Evolutionary conservation across 2,113 vertebrate species (phyloP), one percentile per base, ranked within the genome.

Genomic region (Aegithalos caudatus): DNA sequence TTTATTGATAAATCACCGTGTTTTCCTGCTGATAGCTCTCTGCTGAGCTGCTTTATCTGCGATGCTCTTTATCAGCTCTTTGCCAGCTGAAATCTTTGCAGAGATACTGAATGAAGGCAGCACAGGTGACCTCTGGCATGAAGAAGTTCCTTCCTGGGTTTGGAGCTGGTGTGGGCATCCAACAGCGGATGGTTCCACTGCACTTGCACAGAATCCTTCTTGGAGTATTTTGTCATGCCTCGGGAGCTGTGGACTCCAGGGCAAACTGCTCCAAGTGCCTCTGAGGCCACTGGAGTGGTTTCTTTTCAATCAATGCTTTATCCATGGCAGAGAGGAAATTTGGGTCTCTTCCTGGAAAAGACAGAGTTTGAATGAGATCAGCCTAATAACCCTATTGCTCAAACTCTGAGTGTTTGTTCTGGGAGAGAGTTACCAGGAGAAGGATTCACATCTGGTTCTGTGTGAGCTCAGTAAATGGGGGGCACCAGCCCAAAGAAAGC

Each of bases 201-300:
- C 5, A 2, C 10, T 31, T 53, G 9, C 29, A 29, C 44, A 62
- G n/a, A 25, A 38, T 18, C 5, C 44, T 42, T 4, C 62, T 51
- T 29, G 7, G 4, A 31, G 80, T 8, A 8, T 7, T 28, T 57
- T 14, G 10, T 24, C 48, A 8, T n/a, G 10, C 12, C 57, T 7
- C 0, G 2, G 35, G 29, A 58, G 25, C 60, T 28, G 44, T 14
- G n/a, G 8, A 9, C 4, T 45, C 12, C 71, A 2, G 7, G 50
- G 35, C 17, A 69, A 70, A 18, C 25, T 17, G 22, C 11, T 11
- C 47, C 40, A 11, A 29, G 47, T 14, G 23, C 44, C 33, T 5
- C 56, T 31, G 54, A 58, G n/a, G 35, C 7, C 45, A n/a, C 17
- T 18, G 62, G 42, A 51, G 33, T 14, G 31, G 1, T 25, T 42